Conservation (phyloP, 1,140 invertebrate genomes). For the Campoletis sonorensis region DNA sequence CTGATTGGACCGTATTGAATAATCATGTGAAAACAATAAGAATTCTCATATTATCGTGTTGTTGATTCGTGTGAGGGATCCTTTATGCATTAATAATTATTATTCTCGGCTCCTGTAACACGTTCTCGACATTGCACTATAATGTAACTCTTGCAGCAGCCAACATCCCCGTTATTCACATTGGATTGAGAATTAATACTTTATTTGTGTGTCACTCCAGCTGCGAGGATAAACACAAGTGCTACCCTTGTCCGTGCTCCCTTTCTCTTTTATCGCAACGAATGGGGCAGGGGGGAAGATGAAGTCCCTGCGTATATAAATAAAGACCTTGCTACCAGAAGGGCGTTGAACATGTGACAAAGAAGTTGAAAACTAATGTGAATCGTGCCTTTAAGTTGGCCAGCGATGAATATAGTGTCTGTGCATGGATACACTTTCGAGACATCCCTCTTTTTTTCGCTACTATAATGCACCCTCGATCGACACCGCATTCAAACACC, state of each 20-base stretch:
- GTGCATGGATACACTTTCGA: background rate
- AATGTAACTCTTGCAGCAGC: constrained; percentile 53
- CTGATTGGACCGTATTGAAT: too few relatives aligned
- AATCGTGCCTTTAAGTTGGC: background rate
- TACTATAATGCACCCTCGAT: constrained; percentile 59
- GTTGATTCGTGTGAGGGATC: constrained; percentile 17
- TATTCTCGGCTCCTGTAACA: constrained; percentile 28
- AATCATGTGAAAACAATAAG: too few relatives aligned
- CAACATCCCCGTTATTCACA: constrained; percentile 36
- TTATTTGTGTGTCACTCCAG: constrained; percentile 74
- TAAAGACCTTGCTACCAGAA: background rate
- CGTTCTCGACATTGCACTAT: constrained; percentile 22
- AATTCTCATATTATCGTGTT: background rate
- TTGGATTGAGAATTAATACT: constrained; percentile 71
- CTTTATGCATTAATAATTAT: constrained; percentile 37
- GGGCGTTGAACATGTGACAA: background rate
- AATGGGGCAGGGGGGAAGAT: background rate
- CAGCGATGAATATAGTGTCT: background rate
- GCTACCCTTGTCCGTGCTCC: constrained; percentile 56
- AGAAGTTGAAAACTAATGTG: too few relatives aligned
- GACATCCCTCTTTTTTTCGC: constrained; percentile 6
- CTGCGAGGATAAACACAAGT: constrained; percentile 74
- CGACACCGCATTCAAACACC: constrained; percentile 44
- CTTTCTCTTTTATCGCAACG: background rate
- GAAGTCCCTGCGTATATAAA: background rate